Percentiles rank a stretch among this genome's conserved stretches.
phyloP scores from a whole-genome alignment of 2,888 invertebrate genomes.

The Sminthurinus aureus region DNA sequence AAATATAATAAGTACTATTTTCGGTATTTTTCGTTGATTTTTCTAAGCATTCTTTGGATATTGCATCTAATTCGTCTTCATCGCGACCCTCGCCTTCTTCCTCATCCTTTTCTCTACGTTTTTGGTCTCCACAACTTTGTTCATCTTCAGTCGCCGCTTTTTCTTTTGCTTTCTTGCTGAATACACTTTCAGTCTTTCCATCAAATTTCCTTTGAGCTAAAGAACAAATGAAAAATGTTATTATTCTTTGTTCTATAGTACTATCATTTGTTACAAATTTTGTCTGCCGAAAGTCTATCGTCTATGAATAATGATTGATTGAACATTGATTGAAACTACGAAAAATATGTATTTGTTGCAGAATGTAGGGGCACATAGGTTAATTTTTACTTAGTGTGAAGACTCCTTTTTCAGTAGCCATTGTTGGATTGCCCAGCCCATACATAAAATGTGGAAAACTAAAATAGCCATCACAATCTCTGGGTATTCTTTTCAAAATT shows the following conservation, averaged over 20 bases:
- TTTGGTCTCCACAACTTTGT: conserved; percentile 22
- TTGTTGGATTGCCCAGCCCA: conserved; percentile 46
- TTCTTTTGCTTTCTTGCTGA: not conserved
- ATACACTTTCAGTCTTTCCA: not conserved
- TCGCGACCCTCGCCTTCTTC: not conserved
- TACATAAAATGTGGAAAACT: conserved; percentile 56
- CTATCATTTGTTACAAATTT: not conserved
- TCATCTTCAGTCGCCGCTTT: not conserved
- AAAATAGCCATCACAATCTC: conserved; percentile 35
- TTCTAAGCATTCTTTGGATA: not conserved
- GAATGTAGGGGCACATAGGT: not conserved
- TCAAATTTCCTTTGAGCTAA: not conserved
- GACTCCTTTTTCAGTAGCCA: conserved; percentile 36
- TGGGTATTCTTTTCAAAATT: conserved; percentile 44
- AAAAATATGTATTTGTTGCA: no score
- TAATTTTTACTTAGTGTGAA: conserved; percentile 17
- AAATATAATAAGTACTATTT: no score
- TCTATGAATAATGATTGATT: no score
- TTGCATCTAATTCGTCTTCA: not conserved
- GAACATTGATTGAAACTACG: no score
- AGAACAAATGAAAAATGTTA: not conserved
- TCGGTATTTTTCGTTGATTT: not conserved
- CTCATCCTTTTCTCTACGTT: not conserved
- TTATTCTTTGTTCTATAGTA: not conserved
- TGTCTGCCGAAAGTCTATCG: no score